Evolutionary conservation across 2,113 vertebrate genomes (phyloP), one percentile per base, ranked within the genome.

Genomic region (Perca schrenkii): DNA sequence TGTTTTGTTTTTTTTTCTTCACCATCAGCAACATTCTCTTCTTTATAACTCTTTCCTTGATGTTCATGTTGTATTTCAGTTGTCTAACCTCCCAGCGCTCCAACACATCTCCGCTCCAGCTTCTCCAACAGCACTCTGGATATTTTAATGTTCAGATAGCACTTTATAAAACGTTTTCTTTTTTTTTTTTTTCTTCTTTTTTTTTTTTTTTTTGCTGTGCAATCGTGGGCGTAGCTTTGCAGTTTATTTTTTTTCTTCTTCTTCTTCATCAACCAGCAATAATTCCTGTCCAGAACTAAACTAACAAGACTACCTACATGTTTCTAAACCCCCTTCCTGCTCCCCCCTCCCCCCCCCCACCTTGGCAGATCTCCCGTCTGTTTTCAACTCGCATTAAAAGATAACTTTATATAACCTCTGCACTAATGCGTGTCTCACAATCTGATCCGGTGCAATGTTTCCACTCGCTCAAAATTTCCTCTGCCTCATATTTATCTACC

Each of bases 351-450:
- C 19, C 13, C n/a, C 2, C 0, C 12, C 12, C 12, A 13, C 21
- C 16, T 8, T 8, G 1, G 16, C 21, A 19, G 10, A 34, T n/a
- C 22, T 10, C 61, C 1, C 19, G 4, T 10, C 28, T 19, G 21
- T 11, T 40, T 34, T 7, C 36, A 8, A 1, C 8, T 15, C n/a
- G 12, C 60, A n/a, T 61, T 21, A 54, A 78, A 74, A 82, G 50
- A 50, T 31, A 19, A 73, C 34, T 6, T 77, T 77, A 67, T 73
- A 68, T 83, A 46, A 82, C 85, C 63, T 80, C 85, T 94, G 94
- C 93, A 95, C 94, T 92, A 92, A 93, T 76, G 89, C 92, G 92
- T 92, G 74, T 93, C 78, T 92, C 88, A 94, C 94, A 96, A 95
- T 95, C 94, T 87, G 86, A 86, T 83, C 90, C 43, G 83, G 89